Evolutionary conservation across 2,888 invertebrate species (phyloP), one percentile per base, ranked within the genome.

Genomic region (Lasiommata megera): DNA sequence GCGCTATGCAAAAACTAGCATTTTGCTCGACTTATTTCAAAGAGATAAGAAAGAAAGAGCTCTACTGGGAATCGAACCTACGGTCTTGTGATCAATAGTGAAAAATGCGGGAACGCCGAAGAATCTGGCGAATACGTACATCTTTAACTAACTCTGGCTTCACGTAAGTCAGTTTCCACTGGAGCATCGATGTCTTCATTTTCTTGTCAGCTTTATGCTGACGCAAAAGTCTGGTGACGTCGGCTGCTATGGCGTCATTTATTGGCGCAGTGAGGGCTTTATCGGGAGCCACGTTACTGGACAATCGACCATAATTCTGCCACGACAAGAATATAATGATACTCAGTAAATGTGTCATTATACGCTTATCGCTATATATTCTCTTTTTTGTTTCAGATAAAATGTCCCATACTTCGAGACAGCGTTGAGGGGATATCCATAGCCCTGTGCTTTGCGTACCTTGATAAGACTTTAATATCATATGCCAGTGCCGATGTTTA

Each of bases 341-440:
- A 54, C 78, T 79, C 1, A 89, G 72, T 28, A 82, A 63, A 62
- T 80, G 73, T 67, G 74, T 81, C 12, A 88, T 65, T 14, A 78
- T 65, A 9, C 57, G 66, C n/a, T 68, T 65, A 50, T 83, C 77
- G 0, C 66, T 70, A 55, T 74, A 80, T 0, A 69, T 62, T 60
- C 75, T 79, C 54, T 70, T 76, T 57, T 70, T 77, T 0, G 73
- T 76, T 0, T 62, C 67, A 50, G 78, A 77, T 5, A 87, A 54
- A 34, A 80, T 73, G 37, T 83, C 72, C 86, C 86, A 88, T 44
- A 88, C 82, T 70, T 88, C 86, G 5, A 88, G 58, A 37, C 81
- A 75, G 1, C 82, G 78, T 17, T 69, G 63, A 1, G 77, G 68
- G 0, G 73, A 74, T 7, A 89, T 68, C 88, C 88, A 89, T 1